Percentiles rank a stretch among this genome's conserved stretches.
phyloP scores from a whole-genome alignment of 2,888 invertebrate genomes.

The Julus scanicus region DNA sequence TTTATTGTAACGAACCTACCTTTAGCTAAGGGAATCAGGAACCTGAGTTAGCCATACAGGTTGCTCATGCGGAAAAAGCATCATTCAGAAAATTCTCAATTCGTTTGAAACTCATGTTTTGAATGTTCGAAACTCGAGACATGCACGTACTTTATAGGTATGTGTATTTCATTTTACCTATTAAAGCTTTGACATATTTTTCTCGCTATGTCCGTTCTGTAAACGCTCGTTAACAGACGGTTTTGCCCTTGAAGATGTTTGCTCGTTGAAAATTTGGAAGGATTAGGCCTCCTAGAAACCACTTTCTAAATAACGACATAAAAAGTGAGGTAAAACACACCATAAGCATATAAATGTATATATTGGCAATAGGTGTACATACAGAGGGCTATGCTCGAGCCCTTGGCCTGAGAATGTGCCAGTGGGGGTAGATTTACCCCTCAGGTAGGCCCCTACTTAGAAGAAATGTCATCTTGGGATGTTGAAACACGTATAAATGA shows the following conservation, averaged over 20 bases:
- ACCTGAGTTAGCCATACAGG: too few species aligned
- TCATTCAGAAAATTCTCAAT: neutral
- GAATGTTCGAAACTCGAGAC: neutral
- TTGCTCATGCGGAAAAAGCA: too few species aligned
- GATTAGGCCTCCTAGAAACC: constrained; percentile 5
- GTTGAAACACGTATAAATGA: constrained; percentile 7
- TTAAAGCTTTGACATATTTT: constrained; percentile 23
- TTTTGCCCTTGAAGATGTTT: constrained; percentile 39
- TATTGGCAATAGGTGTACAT: neutral
- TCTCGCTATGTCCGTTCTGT: neutral
- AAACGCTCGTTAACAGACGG: constrained; percentile 27
- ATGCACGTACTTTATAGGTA: neutral
- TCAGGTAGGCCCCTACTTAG: constrained; percentile 27
- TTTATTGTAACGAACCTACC: too few species aligned
- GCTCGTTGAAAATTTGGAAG: neutral
- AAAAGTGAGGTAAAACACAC: neutral
- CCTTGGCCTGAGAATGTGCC: neutral
- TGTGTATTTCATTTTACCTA: constrained; percentile 3
- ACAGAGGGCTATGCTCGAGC: neutral
- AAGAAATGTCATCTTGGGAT: constrained; percentile 20
- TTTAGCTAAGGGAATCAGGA: too few species aligned
- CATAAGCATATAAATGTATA: neutral
- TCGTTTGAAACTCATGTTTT: neutral
- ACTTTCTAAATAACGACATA: neutral
- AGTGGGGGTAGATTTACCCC: constrained; percentile 9